Evolutionary conservation across 2,888 invertebrate species (phyloP), one percentile per base, ranked within the genome.

Genomic region (Troides oblongomaculatus): DNA sequence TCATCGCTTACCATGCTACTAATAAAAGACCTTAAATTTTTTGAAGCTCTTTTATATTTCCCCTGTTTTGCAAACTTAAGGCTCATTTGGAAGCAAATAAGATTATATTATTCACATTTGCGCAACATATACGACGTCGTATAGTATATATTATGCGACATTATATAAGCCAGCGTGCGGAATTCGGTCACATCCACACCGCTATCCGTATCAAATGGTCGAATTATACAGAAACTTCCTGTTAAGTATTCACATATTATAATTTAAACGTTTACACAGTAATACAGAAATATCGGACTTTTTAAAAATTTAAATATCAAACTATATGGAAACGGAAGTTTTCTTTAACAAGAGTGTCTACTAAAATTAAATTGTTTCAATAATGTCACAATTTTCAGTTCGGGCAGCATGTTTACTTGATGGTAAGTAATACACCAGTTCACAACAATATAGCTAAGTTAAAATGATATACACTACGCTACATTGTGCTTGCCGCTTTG

Each of bases 161-260:
- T 69, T 65, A 69, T 36, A 58, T 65, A 66, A 6, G 36, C 8
- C 30, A 56, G 57, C 62, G 58, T n/a, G 23, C 58, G 65, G 62
- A 65, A 69, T 69, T 62, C 62, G 69, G 69, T 14, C 62, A 39
- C 25, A 36, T 46, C n/a, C 56, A 50, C 64, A 59, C 60, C 53
- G 62, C 57, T 46, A 50, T 59, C 30, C 61, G 36, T 62, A 25
- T 56, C 62, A 46, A 69, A 65, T 62, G 62, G 46, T 46, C 30
- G 23, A 64, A 64, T 36, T 60, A 39, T 21, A 43, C 62, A 46
- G 39, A 58, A 65, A 62, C 57, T 61, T 69, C 23, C 57, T 64
- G 62, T 56, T 56, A 14, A 21, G 23, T 17, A 39, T 18, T 64
- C 18, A 53, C 46, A 63, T 21, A 3, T 57, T 53, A 25, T 50